phyloP scores from a whole-genome alignment of 2,888 invertebrate genomes.

The Dolichopus griseipennis region DNA sequence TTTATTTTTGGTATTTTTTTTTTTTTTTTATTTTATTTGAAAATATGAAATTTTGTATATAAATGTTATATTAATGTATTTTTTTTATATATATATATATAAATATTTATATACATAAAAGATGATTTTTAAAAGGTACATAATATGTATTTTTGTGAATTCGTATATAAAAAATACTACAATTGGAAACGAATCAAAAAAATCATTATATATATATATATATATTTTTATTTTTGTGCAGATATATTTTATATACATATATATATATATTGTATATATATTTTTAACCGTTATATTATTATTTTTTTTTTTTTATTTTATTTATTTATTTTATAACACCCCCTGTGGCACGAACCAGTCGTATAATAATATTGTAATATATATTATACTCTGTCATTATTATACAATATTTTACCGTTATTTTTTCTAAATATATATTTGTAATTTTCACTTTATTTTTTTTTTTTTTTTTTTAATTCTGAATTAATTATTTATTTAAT shows the following conservation, averaged over 20 bases:
- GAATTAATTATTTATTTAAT: too few relatives aligned
- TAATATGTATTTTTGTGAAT: neutral
- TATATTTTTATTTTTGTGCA: neutral
- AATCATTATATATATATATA: neutral
- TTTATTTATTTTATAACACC: neutral
- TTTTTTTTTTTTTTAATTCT: too few relatives aligned
- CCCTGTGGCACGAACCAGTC: slow-evolving; percentile 1
- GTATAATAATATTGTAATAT: neutral
- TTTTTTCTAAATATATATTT: too few relatives aligned
- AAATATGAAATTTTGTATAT: neutral
- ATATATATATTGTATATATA: neutral
- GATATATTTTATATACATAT: neutral
- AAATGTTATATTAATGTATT: neutral
- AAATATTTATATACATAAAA: neutral
- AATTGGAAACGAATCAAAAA: slow-evolving; percentile 1
- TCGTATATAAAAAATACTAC: neutral
- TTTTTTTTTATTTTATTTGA: too few relatives aligned
- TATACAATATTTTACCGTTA: too few relatives aligned
- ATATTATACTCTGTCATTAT: too few relatives aligned
- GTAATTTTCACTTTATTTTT: too few relatives aligned
- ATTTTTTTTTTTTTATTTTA: neutral
- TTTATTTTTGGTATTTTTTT: too few relatives aligned
- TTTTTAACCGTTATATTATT: neutral
- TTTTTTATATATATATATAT: neutral
- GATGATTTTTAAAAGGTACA: neutral